A percentile compares a stretch with the other conserved stretches of the same genome.
phyloP scores from a whole-genome alignment of 2,888 invertebrate species.

The Hartigia nigra region DNA sequence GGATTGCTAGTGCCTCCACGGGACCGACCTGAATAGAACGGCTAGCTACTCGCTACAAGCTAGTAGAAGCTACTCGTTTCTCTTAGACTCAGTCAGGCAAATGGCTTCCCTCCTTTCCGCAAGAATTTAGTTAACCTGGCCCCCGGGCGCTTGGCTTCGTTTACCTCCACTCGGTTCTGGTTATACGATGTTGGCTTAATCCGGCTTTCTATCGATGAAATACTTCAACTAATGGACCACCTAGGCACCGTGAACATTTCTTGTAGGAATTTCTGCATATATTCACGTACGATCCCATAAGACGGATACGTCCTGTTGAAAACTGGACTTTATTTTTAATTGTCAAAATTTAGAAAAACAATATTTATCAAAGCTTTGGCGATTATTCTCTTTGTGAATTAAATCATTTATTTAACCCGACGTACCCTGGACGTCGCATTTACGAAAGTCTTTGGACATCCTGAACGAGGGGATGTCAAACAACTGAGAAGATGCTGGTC shows the following conservation, averaged over 20 bases:
- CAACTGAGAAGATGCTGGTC: conserved; percentile 17
- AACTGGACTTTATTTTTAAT: not conserved
- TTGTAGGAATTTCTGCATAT: not conserved
- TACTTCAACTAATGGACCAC: not conserved
- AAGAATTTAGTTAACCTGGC: conserved; percentile 11
- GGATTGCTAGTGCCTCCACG: conserved; percentile 42
- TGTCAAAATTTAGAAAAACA: not conserved
- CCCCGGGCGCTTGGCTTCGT: conserved; percentile 14
- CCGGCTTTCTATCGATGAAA: not conserved
- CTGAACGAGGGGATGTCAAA: conserved; percentile 47
- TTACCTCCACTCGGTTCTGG: not conserved
- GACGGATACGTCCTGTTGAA: not conserved
- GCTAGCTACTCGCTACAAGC: not conserved
- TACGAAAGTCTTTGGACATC: conserved; percentile 29
- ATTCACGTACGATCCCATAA: not conserved
- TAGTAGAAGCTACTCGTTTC: conserved; percentile 16
- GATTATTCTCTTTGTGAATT: not conserved
- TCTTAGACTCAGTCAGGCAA: conserved; percentile 39
- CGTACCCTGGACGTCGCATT: conserved; percentile 29
- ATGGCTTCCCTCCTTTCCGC: conserved; percentile 24
- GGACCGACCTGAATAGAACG: conserved; percentile 27
- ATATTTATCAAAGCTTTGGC: not conserved
- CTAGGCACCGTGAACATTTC: not conserved
- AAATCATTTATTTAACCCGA: not conserved
- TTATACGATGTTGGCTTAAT: not conserved